Evolutionary conservation across 2,888 invertebrate species (phyloP).

Genomic region (Horisme vitalbata): DNA sequence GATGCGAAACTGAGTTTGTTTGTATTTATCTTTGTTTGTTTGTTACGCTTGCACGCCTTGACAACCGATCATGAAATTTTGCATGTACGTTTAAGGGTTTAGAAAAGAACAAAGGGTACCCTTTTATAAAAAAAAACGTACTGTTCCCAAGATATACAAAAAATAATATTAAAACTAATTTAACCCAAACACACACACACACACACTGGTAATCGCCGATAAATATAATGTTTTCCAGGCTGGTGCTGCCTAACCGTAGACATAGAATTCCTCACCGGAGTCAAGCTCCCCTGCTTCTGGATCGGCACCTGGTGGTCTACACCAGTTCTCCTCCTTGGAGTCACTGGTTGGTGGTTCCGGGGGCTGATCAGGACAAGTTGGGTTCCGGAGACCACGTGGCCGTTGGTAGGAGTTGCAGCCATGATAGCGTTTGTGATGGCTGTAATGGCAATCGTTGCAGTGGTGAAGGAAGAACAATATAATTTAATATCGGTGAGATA

Average conservation of each 20-base stretch:
- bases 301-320: slow-evolving; percentile 64
- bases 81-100: too few relatives aligned
- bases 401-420: slow-evolving; percentile 58
- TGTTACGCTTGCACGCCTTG: too few relatives aligned
- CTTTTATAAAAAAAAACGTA: too few relatives aligned
- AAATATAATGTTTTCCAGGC: slow-evolving; percentile 67
- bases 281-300: slow-evolving; percentile 64
- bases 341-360: slow-evolving; percentile 74
- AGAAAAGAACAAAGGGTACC: too few relatives aligned
- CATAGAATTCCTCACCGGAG: slow-evolving; percentile 70
- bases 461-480: slow-evolving; percentile 74
- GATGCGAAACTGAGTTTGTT: too few relatives aligned
- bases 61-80: too few relatives aligned
- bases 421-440: slow-evolving; percentile 63
- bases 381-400: slow-evolving; percentile 59
- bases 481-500: slow-evolving; percentile 66
- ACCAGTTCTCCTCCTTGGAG: slow-evolving; percentile 59
- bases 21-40: too few relatives aligned
- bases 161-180: too few relatives aligned
- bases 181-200: too few relatives aligned
- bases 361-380: slow-evolving; percentile 51
- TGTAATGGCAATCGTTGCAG: slow-evolving; percentile 65
- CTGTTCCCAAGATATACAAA: too few relatives aligned
- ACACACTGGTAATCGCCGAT: too few relatives aligned
- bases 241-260: slow-evolving; percentile 68